These are phyloP conservation scores for Carcina quercana DNA, from an alignment of 2,888 invertebrate species.

Conservation along the genomic window DNA sequence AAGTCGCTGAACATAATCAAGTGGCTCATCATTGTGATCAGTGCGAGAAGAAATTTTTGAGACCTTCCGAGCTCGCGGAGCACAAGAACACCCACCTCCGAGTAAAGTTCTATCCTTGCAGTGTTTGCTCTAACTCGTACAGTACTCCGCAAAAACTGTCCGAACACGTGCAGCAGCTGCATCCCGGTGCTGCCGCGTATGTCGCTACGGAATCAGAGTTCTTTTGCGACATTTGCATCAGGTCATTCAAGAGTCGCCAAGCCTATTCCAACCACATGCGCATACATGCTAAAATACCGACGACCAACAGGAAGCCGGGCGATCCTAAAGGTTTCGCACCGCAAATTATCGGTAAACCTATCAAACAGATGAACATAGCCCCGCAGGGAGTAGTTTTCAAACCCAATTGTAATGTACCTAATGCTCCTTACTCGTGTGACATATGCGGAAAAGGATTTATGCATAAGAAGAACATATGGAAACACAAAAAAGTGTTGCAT, in stretches of 20 bases:
- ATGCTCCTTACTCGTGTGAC: conserved; percentile 75
- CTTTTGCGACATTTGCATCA: conserved; percentile 75
- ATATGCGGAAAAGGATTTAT: conserved; percentile 77
- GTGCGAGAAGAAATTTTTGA: conserved; percentile 76
- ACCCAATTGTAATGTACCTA: conserved; percentile 56
- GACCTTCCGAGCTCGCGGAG: conserved; percentile 76
- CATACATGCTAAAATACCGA: conserved; percentile 68
- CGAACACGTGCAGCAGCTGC: conserved; percentile 70
- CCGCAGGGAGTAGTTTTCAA: conserved; percentile 53
- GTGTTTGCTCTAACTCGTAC: conserved; percentile 73
- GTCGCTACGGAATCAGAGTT: conserved; percentile 46
- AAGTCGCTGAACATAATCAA: conserved; percentile 70
- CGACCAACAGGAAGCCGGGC: conserved; percentile 59
- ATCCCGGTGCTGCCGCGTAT: conserved; percentile 48
- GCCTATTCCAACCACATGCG: conserved; percentile 72
- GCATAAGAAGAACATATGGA: conserved; percentile 73
- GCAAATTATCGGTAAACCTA: conserved; percentile 60
- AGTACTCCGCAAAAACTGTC: conserved; percentile 76
- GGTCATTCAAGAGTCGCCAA: conserved; percentile 74
- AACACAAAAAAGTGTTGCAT: conserved; percentile 69
- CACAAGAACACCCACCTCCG: conserved; percentile 79
- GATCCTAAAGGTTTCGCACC: conserved; percentile 53
- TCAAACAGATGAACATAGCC: conserved; percentile 48
- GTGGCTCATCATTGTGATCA: conserved; percentile 74
- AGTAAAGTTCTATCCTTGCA: conserved; percentile 78